Percentiles rank a stretch among this genome's conserved stretches.
Evolutionary conservation across 2,888 invertebrate species (phyloP).

Genomic region (Apocheima hispidaria): DNA sequence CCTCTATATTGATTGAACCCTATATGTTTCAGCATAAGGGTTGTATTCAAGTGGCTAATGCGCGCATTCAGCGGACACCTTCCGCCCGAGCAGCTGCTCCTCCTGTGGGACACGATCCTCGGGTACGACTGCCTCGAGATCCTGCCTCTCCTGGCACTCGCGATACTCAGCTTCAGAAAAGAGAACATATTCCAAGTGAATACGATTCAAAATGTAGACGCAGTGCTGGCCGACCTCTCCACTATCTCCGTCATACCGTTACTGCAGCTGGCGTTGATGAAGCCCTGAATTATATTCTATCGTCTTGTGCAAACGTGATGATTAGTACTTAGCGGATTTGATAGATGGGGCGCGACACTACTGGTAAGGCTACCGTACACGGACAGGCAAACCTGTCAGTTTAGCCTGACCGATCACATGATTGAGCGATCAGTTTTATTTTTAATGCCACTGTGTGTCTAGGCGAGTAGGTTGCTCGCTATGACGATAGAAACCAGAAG

Average conservation of each 20-base stretch:
- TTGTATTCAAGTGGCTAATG: constrained; percentile 99
- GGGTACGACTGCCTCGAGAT: constrained; percentile 97
- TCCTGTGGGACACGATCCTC: constrained; percentile 96
- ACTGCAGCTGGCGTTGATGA: constrained; percentile 92
- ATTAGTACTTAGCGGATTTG: neutral
- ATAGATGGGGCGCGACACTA: neutral
- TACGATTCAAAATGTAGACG: constrained; percentile 93
- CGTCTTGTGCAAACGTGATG: constrained; percentile 27
- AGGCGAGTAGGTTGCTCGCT: no score
- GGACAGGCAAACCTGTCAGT: neutral
- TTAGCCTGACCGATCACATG: neutral
- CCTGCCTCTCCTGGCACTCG: constrained; percentile 93
- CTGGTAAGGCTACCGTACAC: neutral
- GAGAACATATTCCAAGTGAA: constrained; percentile 91
- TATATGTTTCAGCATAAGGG: constrained; percentile 88
- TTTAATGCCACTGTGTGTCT: no score
- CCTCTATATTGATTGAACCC: neutral
- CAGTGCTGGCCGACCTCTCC: constrained; percentile 94
- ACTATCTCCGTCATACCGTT: constrained; percentile 94
- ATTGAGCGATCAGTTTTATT: neutral
- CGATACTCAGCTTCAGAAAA: constrained; percentile 94
- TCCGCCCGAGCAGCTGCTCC: constrained; percentile 95
- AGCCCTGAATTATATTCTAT: constrained; percentile 52
- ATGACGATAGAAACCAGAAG: no score
- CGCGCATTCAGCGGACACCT: constrained; percentile 97